phyloP scores from a whole-genome alignment of 1,140 invertebrate genomes.

The Carposina sasakii region DNA sequence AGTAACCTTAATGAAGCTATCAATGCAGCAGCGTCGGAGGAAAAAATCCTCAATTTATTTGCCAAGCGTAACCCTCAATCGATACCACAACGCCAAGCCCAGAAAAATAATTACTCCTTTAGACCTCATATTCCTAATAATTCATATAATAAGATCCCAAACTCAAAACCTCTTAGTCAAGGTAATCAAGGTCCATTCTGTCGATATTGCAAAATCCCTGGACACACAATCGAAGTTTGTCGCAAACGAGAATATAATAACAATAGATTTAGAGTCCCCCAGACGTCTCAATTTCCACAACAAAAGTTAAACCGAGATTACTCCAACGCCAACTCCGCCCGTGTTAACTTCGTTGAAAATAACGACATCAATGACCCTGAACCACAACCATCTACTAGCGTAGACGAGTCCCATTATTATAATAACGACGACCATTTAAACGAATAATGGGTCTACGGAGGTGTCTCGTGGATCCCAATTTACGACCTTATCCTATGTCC shows the following conservation, averaged over 20 bases:
- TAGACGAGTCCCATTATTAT: not conserved
- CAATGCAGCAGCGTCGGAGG: too few relatives aligned
- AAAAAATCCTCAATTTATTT: too few relatives aligned
- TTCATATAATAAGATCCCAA: too few relatives aligned
- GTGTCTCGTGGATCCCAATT: conserved; percentile 3
- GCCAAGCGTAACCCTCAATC: too few relatives aligned
- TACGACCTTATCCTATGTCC: not conserved
- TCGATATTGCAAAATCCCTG: conserved; percentile 6
- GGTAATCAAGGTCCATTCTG: too few relatives aligned
- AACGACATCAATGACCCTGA: too few relatives aligned
- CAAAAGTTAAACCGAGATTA: not conserved
- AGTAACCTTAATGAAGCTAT: too few relatives aligned
- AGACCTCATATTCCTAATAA: too few relatives aligned
- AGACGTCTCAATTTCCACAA: too few relatives aligned
- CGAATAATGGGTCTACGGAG: conserved; percentile 4
- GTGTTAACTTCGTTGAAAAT: conserved; percentile 3
- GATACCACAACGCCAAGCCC: too few relatives aligned
- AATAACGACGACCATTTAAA: conserved; percentile 13
- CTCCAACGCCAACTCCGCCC: not conserved
- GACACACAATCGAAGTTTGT: not conserved
- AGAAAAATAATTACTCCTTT: too few relatives aligned
- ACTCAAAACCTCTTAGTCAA: too few relatives aligned
- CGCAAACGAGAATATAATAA: conserved; percentile 11
- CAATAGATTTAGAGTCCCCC: conserved; percentile 1
- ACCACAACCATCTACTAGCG: not conserved